A percentile compares a stretch with the other conserved stretches of the same genome.
Evolutionary conservation across 2,113 vertebrate genomes (phyloP).

Genomic region (Podarcis raffonei): DNA sequence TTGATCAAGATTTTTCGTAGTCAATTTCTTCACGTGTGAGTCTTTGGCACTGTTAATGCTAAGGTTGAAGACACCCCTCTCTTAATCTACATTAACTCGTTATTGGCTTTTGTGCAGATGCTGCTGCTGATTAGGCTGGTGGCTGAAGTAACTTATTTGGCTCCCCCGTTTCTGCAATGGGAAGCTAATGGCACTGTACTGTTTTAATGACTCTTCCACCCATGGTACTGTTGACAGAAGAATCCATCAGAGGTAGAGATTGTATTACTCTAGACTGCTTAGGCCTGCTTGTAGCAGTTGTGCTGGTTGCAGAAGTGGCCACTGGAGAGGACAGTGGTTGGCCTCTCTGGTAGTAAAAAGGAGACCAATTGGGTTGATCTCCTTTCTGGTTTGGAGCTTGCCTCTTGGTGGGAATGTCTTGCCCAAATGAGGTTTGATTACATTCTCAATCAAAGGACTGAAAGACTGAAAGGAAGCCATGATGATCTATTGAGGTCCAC

Average conservation of each 20-base stretch:
- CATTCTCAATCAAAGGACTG: background rate
- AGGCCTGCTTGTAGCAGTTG: background rate
- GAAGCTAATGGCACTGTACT: background rate
- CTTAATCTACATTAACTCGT: background rate
- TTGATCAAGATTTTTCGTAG: accelerated
- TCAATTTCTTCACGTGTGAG: background rate
- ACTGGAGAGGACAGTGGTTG: background rate
- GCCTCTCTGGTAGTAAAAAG: background rate
- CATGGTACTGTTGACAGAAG: background rate
- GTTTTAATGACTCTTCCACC: background rate
- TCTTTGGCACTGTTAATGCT: accelerated
- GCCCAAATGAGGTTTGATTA: background rate
- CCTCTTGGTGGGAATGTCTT: background rate
- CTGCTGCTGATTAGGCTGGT: background rate
- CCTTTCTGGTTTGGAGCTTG: background rate
- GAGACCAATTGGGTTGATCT: background rate
- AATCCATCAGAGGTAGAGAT: background rate
- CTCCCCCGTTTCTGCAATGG: background rate
- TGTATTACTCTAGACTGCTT: background rate
- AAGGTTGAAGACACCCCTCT: background rate
- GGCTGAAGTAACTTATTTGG: background rate
- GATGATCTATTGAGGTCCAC: background rate
- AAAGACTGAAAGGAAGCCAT: background rate
- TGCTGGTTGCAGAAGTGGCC: background rate
- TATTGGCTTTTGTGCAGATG: background rate